Percentiles rank a stretch among this genome's conserved stretches.
phyloP scores from a whole-genome alignment of 1,140 invertebrate genomes.

The Drosophila sucinea region DNA sequence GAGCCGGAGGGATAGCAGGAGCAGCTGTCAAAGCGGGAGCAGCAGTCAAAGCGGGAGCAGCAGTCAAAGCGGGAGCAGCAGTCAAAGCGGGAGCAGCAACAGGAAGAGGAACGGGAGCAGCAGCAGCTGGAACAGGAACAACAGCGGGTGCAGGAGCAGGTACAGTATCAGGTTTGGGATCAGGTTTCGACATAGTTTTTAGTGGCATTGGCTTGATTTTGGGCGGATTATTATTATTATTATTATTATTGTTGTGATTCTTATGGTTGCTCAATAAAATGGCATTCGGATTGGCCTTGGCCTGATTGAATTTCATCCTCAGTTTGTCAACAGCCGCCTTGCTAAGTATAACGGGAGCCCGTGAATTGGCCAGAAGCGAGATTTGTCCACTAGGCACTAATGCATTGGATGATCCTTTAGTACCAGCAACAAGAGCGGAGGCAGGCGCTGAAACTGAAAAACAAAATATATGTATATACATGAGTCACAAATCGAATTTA shows the following conservation, averaged over 20 bases:
- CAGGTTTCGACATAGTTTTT: conserved; percentile 23
- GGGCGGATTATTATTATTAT: conserved; percentile 20
- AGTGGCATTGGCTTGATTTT: conserved; percentile 22
- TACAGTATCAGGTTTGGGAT: conserved; percentile 13
- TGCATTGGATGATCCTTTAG: conserved; percentile 18
- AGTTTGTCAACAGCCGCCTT: conserved; percentile 65
- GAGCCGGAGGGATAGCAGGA: background rate
- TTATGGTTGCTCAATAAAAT: conserved; percentile 38
- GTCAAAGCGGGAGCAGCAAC: background rate
- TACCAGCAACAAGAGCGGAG: background rate
- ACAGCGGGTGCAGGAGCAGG: background rate
- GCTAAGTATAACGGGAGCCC: conserved; percentile 58
- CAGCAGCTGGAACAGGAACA: too few species aligned
- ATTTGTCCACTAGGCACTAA: conserved; percentile 31
- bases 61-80: background rate
- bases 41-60: background rate
- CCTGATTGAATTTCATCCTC: conserved; percentile 59
- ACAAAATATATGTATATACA: background rate
- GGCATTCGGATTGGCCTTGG: conserved; percentile 46
- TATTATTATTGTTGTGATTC: conserved; percentile 19
- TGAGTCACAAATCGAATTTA: background rate
- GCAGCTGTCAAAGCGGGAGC: background rate
- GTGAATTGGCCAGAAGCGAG: conserved; percentile 52
- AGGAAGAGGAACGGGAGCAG: background rate
- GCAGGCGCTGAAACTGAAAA: conserved; percentile 23